phyloP scores from a whole-genome alignment of 2,113 vertebrate species.

The Panurus biarmicus region DNA sequence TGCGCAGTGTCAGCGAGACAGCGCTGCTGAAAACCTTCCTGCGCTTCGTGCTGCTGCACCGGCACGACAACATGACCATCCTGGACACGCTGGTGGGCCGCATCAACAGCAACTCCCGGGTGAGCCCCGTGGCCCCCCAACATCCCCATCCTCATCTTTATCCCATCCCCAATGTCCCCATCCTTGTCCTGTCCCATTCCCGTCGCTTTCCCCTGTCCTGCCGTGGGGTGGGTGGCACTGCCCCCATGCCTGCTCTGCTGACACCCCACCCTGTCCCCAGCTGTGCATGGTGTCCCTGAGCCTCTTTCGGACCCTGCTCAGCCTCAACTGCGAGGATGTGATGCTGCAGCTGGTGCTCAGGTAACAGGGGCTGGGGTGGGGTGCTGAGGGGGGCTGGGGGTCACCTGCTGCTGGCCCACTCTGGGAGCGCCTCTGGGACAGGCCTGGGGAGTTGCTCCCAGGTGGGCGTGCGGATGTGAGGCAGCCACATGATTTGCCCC shows the following conservation, averaged over 20 bases:
- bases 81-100: conserved; percentile 91
- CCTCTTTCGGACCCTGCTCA: conserved; percentile 92
- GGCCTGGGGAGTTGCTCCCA: too few species aligned
- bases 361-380: conserved; percentile 4
- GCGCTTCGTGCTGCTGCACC: conserved; percentile 90
- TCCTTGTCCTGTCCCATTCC: neutral
- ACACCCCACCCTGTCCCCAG: conserved; percentile 12
- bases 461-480: fast-evolving
- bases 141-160: neutral
- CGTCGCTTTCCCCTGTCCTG: neutral
- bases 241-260: neutral
- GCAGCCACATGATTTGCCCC: fast-evolving
- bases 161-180: neutral
- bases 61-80: conserved; percentile 88
- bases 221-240: neutral
- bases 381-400: neutral
- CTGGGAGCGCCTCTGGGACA: neutral
- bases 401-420: neutral
- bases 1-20: conserved; percentile 87
- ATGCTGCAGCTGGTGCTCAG: conserved; percentile 96
- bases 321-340: conserved; percentile 93
- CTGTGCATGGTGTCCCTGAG: conserved; percentile 97
- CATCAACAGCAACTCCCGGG: conserved; percentile 93
- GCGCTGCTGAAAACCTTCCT: conserved; percentile 92
- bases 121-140: conserved; percentile 5